Percentiles rank a stretch among this genome's conserved stretches.
Evolutionary conservation across 2,113 vertebrate genomes (phyloP).

Genomic region (Pollimyrus isidori): DNA sequence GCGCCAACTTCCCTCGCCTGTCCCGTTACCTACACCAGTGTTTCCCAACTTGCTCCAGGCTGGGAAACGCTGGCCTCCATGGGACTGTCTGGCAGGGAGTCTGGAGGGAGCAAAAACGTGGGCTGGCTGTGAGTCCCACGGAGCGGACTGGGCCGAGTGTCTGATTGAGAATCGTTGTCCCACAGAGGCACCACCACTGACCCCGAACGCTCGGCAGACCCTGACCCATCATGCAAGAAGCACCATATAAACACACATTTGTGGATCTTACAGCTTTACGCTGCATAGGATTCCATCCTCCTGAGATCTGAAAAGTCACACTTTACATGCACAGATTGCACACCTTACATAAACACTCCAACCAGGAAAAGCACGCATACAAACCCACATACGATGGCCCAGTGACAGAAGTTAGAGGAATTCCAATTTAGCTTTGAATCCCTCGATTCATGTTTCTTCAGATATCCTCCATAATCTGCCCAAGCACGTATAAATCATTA

Average conservation of each 20-base stretch:
- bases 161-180: neutral
- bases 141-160: neutral
- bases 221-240: neutral
- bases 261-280: neutral
- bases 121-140: neutral
- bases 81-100: neutral
- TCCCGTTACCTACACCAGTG: neutral
- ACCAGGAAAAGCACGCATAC: neutral
- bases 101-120: neutral
- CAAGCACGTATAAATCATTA: neutral
- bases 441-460: neutral
- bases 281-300: neutral
- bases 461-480: neutral
- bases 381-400: neutral
- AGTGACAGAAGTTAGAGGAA: neutral
- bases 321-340: neutral
- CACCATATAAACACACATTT: neutral
- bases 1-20: neutral
- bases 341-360: neutral
- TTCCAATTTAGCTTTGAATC: neutral
- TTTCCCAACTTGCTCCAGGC: neutral
- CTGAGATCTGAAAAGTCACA: neutral
- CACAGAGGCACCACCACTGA: neutral
- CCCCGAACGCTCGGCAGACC: neutral
- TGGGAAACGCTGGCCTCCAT: neutral